Evolutionary conservation across 30 jellyfish, hydroid and myxozoan genomes (phyloP), one percentile per base, ranked within the genome.

Genomic region (Chrysaora quinquecirrha): DNA sequence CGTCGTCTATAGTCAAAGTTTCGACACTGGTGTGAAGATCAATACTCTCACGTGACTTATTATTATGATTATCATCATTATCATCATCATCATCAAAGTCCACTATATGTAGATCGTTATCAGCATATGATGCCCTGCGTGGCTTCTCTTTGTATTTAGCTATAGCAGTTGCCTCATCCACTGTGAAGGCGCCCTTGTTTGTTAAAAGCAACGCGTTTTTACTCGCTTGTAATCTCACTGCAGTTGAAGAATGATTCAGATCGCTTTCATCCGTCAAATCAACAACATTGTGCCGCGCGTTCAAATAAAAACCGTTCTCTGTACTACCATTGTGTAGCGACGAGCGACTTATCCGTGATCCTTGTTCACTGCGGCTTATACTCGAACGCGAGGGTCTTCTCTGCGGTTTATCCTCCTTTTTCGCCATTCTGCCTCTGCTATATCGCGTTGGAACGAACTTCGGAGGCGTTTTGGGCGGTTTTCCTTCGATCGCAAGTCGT

Each of bases 391-490:
- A 52, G 9, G 25, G 27, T 25, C 25, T 38, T 38, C 14, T 38
- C 54, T 3, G 54, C 24, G 34, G 23, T 47, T 62, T 68, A 61
- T 82, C 92, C 27, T 82, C 85, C 28, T 82, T 69, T 62, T 61
- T 82, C 29, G 92, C 78, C 64, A 70, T 11, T 20, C 69, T 82
- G 12, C 90, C 83, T 6, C 83, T 72, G 50, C 90, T 64, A 67
- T 66, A 64, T 24, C 88, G 81, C 52, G 97, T 84, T 0, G 96
- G 96, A 33, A 94, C 84, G 61, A 87, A 82, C 48, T 88, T 87
- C 0, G 99, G 97, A 1, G 96, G 88, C 1, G 97, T 86, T 52
- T 80, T 96, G 12, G 99, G 99, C 1, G 96, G 90, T 49, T 84
- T 89, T 1, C 95, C 92, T 9, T 90, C 79, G 3, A 95, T 47